Evolutionary conservation across 2,888 invertebrate species (phyloP).

Genomic region (Troglohyphantes excavatus): DNA sequence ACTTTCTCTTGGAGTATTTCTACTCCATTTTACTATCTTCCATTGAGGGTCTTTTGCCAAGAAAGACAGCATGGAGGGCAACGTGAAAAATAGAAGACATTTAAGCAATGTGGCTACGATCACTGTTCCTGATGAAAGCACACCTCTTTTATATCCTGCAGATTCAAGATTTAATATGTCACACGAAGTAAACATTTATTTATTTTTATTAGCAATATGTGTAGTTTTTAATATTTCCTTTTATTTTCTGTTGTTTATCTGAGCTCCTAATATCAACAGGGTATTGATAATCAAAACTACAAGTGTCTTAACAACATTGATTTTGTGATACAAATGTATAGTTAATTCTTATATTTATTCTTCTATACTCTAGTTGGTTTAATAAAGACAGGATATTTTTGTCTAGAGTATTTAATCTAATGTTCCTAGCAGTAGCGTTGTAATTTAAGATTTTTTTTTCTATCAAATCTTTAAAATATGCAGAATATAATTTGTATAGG

Average conservation of each 20-base stretch:
- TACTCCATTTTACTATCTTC: neutral
- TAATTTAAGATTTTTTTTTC: too few species aligned
- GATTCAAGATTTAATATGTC: constrained; percentile 35
- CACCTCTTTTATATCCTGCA: constrained; percentile 55
- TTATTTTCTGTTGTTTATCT: neutral
- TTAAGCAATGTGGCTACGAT: constrained; percentile 19
- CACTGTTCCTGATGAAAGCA: constrained; percentile 43
- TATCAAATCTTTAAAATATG: too few species aligned
- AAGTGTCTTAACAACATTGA: too few species aligned
- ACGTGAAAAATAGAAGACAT: constrained; percentile 22
- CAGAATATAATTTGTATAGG: too few species aligned
- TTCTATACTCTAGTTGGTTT: too few species aligned
- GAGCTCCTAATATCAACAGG: too few species aligned
- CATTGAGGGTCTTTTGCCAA: neutral
- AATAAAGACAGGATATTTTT: too few species aligned
- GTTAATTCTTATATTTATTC: too few species aligned
- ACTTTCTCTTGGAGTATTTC: neutral
- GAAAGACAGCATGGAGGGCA: constrained; percentile 1
- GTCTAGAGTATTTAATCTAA: too few species aligned
- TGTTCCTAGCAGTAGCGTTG: too few species aligned
- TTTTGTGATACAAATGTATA: too few species aligned
- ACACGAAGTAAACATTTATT: constrained; percentile 36
- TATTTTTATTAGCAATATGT: neutral
- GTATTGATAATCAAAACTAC: too few species aligned
- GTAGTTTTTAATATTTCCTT: neutral